Percentiles rank a stretch among this genome's conserved stretches.
Conservation (phyloP, 1,140 invertebrate genomes). For the Drosophila pseudoananassae region DNA sequence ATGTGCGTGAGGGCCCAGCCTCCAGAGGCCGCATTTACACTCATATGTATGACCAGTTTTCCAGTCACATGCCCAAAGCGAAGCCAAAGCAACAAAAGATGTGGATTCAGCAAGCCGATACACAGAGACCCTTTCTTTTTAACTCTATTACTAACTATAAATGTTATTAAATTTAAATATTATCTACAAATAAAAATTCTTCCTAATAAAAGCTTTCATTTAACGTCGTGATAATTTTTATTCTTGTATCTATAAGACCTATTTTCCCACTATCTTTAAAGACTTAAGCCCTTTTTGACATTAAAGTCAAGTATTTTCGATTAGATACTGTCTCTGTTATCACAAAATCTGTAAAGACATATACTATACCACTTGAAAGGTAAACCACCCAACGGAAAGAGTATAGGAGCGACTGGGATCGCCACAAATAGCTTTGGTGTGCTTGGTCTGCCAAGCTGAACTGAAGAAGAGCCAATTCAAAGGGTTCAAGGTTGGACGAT, state of each 20-base stretch:
- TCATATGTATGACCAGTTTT: conserved; percentile 59
- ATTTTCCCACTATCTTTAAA: background rate
- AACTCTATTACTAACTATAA: background rate
- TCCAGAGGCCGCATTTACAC: conserved; percentile 20
- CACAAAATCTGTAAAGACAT: background rate
- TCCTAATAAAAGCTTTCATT: no score
- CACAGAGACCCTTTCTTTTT: conserved; percentile 17
- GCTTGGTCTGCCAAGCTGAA: conserved; percentile 26
- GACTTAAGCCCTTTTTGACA: background rate
- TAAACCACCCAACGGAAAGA: background rate
- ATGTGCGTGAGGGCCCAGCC: conserved; percentile 46
- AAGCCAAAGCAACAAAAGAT: conserved; percentile 49
- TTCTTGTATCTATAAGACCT: no score
- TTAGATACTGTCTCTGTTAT: conserved; percentile 3
- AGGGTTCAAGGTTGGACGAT: conserved; percentile 68
- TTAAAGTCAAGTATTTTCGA: background rate
- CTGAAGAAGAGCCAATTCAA: conserved; percentile 52
- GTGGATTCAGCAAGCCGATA: conserved; percentile 1
- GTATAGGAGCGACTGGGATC: conserved; percentile 32
- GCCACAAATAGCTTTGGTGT: conserved; percentile 74
- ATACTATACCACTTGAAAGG: background rate
- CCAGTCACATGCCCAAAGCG: conserved; percentile 49
- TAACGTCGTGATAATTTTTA: no score
- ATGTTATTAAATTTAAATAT: background rate
- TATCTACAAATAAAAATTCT: background rate